These are phyloP conservation scores for Ornithoptera priamus DNA, from an alignment of 2,888 invertebrate genomes.

Conservation along the genomic window DNA sequence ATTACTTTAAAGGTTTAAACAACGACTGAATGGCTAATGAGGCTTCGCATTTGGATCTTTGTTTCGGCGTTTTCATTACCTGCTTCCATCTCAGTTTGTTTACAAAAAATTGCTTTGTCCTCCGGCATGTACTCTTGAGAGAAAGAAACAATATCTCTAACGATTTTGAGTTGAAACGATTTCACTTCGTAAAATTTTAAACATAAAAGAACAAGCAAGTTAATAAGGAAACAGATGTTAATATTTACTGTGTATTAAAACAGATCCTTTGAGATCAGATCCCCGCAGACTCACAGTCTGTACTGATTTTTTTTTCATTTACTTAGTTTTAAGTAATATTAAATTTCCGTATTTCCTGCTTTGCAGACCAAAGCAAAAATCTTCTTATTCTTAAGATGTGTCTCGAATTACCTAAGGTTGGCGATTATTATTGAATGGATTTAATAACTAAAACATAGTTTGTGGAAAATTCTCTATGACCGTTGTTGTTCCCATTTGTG, in stretches of 20 bases:
- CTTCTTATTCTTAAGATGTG: not conserved
- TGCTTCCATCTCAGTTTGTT: conserved; percentile 60
- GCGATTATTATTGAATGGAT: too few species aligned
- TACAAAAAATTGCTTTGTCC: conserved; percentile 66
- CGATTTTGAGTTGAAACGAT: conserved; percentile 70
- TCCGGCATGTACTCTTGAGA: conserved; percentile 50
- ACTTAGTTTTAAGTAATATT: not conserved
- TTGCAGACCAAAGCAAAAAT: not conserved
- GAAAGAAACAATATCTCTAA: conserved; percentile 67
- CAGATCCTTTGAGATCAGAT: not conserved
- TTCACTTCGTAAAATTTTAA: conserved; percentile 53
- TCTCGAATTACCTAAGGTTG: too few species aligned
- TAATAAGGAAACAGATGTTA: conserved; percentile 51
- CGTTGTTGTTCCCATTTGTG: too few species aligned
- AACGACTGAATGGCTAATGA: conserved; percentile 71
- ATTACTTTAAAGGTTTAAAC: conserved; percentile 70
- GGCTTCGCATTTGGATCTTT: conserved; percentile 62
- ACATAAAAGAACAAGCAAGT: conserved; percentile 53
- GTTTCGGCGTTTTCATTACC: conserved; percentile 76
- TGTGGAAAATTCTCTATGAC: too few species aligned
- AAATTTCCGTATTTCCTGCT: not conserved
- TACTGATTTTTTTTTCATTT: not conserved
- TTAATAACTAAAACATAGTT: not conserved
- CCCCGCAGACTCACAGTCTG: not conserved
- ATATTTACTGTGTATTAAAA: conserved; percentile 30